These are phyloP conservation scores for Typhlomys cinereus DNA, from an alignment of 2,113 vertebrate species.

Conservation along the genomic window DNA sequence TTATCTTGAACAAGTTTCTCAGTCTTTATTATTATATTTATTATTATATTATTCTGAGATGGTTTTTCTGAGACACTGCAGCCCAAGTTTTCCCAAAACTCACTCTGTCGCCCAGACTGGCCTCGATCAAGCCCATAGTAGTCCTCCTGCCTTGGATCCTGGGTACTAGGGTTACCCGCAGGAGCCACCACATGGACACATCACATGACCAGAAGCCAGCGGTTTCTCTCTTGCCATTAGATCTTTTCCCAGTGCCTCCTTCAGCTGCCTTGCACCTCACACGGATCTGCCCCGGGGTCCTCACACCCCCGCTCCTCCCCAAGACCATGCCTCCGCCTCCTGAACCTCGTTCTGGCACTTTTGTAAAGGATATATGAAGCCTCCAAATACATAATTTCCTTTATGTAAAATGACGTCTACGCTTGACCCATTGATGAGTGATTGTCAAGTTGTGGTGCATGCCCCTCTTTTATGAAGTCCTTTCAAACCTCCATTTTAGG, in stretches of 20 bases:
- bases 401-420: neutral
- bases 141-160: neutral
- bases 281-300: neutral
- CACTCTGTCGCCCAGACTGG: neutral
- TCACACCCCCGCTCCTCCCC: neutral
- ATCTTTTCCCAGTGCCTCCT: neutral
- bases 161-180: neutral
- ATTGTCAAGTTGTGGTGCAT: fast-evolving
- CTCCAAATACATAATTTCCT: neutral
- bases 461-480: neutral
- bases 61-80: neutral
- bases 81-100: neutral
- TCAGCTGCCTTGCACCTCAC: fast-evolving
- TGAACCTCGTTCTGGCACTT: neutral
- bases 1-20: neutral
- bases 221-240: neutral
- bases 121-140: neutral
- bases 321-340: neutral
- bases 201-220: neutral
- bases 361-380: neutral
- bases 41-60: too few relatives aligned
- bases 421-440: neutral
- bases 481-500: neutral
- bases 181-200: neutral
- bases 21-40: neutral